Evolutionary conservation across 2,797 vertebrate genomes (phyloP).

Genomic region (Aplochiton taeniatus): DNA sequence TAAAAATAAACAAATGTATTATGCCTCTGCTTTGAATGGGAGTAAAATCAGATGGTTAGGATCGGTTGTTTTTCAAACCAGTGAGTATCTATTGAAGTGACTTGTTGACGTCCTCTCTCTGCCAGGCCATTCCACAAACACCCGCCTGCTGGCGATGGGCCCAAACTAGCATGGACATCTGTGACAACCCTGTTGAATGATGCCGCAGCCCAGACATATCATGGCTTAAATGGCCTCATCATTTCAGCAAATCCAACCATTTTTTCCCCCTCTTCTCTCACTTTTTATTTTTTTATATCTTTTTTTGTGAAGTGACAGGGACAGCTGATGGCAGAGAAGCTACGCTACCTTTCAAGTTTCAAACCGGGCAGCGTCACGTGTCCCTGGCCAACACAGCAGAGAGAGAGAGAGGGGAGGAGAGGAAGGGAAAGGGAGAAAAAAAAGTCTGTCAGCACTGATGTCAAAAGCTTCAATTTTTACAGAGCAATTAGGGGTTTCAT

Average conservation of each 20-base stretch:
- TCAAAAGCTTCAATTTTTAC: slow-evolving; percentile 82
- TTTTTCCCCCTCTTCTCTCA: slow-evolving; percentile 54
- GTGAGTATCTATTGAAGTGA: slow-evolving; percentile 36
- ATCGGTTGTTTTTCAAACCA: slow-evolving; percentile 12
- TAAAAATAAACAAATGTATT: no score
- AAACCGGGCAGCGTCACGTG: slow-evolving; percentile 72
- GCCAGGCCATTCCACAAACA: slow-evolving; percentile 49
- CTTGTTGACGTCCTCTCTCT: slow-evolving; percentile 57
- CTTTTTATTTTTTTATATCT: neutral
- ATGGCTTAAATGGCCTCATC: slow-evolving; percentile 81
- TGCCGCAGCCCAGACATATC: slow-evolving; percentile 68
- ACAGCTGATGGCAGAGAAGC: slow-evolving; percentile 80
- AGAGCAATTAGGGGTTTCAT: slow-evolving; percentile 86
- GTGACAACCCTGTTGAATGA: slow-evolving; percentile 73
- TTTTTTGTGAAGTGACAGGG: slow-evolving; percentile 72
- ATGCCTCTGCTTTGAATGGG: no score
- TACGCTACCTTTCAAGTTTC: slow-evolving; percentile 82
- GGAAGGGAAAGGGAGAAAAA: slow-evolving; percentile 55
- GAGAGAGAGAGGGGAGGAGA: slow-evolving; percentile 56
- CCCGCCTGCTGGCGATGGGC: slow-evolving; percentile 52
- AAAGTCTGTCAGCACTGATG: slow-evolving; percentile 81
- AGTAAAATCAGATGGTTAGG: no score
- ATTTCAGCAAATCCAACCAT: slow-evolving; percentile 80
- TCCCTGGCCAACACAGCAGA: slow-evolving; percentile 2
- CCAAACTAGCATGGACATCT: slow-evolving; percentile 60